Percentiles rank a stretch among this genome's conserved stretches.
Evolutionary conservation across 1,140 invertebrate species (phyloP).

Genomic region (Calephelis virginiensis): DNA sequence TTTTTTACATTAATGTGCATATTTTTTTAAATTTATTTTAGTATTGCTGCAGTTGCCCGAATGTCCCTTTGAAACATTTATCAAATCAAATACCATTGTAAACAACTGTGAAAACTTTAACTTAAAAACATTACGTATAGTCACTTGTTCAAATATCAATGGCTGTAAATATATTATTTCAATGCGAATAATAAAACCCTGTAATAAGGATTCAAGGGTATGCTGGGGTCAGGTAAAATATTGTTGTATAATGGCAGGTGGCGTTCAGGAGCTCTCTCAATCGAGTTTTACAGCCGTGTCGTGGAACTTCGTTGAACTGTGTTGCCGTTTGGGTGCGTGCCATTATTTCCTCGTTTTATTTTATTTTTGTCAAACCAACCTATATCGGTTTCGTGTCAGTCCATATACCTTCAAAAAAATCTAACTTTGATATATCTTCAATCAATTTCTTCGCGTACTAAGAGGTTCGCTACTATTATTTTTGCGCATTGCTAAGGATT

Average conservation of each 20-base stretch:
- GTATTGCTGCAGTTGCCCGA: too few relatives aligned
- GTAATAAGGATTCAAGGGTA: conserved; percentile 23
- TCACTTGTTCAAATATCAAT: neutral
- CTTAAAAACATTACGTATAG: neutral
- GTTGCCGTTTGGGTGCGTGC: conserved; percentile 55
- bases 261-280: conserved; percentile 33
- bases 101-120: neutral
- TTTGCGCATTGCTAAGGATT: too few relatives aligned
- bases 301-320: conserved; percentile 38
- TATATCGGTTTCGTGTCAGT: conserved; percentile 34
- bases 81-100: neutral
- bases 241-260: conserved; percentile 37
- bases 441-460: neutral
- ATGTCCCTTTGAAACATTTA: too few relatives aligned
- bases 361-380: conserved; percentile 45
- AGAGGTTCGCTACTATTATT: too few relatives aligned
- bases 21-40: too few relatives aligned
- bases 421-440: neutral
- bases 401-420: conserved; percentile 8
- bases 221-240: conserved; percentile 25
- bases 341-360: conserved; percentile 52
- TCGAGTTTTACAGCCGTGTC: conserved; percentile 34
- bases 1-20: too few relatives aligned
- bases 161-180: conserved; percentile 11
- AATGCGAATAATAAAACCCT: conserved; percentile 14